Base-by-base conservation (phyloP, 64 coral and sea anemone genomes). In the Stichodactyla helianthus region DNA sequence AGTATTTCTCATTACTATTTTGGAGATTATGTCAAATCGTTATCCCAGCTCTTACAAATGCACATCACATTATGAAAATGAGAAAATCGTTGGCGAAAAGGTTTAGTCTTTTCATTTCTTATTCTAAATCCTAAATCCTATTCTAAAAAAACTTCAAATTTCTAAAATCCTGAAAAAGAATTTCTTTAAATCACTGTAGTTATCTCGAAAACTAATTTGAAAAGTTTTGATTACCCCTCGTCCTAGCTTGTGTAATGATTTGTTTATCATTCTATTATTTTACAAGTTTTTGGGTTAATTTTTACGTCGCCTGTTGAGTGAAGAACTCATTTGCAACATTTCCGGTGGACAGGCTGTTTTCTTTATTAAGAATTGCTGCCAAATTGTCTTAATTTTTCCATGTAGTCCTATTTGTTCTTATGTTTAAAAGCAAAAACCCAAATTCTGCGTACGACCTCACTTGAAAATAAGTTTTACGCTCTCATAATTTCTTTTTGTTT, bases 271-370 rank as follows among this genome's bases (percentile, higher is more conserved):
- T n/a, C 23, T 74, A 9, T 10, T 35, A 26, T 71, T 28, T 74
- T 74, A 74, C 31, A 74, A 74, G 25, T 74, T 74, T 58, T 74
- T 74, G 12, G 68, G 26, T 31, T 74, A 74, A 74, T 74, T 12
- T 74, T 11, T 13, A 74, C 27, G 68, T 74, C 68, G 12, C 68
- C 68, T 10, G 68, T 74, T 31, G 68, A 74, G 68, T 28, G 22
- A 28, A 74, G 20, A 74, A 31, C 68, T 74, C 68, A 74, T 74
- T 74, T 74, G 68, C n/a, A 74, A 74, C 68, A 31, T 74, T 12
- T 74, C 68, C 68, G 68, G 68, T 74, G 68, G 68, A 74, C 68
- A 28, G 8, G 5, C 2, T 27, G 23, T 74, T 5, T 74, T 74
- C 25, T 23, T 31, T 31, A 74, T 74, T 28, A 74, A 74, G 10